Conservation (phyloP, 1,140 invertebrate genomes). For the Dicyema japonicum region DNA sequence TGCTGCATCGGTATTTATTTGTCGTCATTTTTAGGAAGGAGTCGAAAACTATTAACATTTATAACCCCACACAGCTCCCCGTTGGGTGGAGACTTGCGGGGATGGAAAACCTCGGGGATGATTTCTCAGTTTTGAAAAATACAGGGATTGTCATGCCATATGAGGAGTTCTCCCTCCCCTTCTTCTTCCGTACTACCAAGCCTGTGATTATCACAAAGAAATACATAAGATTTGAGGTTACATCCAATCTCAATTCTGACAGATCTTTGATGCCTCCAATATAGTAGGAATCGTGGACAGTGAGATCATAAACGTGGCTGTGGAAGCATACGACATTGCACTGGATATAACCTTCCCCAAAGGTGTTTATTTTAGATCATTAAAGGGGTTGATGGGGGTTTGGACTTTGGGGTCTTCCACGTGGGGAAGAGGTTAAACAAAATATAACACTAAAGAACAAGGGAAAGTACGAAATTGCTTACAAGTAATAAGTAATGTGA, state of each 20-base stretch:
- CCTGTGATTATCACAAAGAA: slow-evolving; percentile 13
- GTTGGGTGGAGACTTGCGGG: slow-evolving; percentile 18
- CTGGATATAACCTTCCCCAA: slow-evolving; percentile 22
- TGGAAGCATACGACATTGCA: slow-evolving; percentile 20
- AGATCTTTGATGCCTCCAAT: slow-evolving; percentile 4
- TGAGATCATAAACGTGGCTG: slow-evolving; percentile 7
- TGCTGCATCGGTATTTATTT: slow-evolving; percentile 12
- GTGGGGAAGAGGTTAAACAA: slow-evolving; percentile 17
- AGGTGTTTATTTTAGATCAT: slow-evolving; percentile 7
- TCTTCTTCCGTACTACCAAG: slow-evolving; percentile 18
- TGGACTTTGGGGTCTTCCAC: slow-evolving; percentile 17
- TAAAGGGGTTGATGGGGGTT: slow-evolving; percentile 15
- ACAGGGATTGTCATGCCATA: slow-evolving; percentile 14
- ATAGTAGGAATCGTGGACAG: slow-evolving; percentile 5
- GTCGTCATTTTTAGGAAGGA: slow-evolving; percentile 12
- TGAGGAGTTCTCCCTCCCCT: slow-evolving; percentile 12
- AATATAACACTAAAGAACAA: slow-evolving; percentile 18
- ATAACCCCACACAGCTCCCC: slow-evolving; percentile 17
- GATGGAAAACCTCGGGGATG: slow-evolving; percentile 17
- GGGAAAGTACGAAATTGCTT: slow-evolving; percentile 20
- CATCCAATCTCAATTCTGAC: slow-evolving; percentile 2
- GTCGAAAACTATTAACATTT: slow-evolving; percentile 15
- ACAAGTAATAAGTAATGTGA: slow-evolving; percentile 9
- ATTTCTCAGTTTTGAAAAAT: slow-evolving; percentile 15
- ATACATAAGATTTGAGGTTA: slow-evolving; percentile 13